These are phyloP conservation scores for Pseudococcus jackbeardsleyi DNA, from an alignment of 2,888 invertebrate genomes.

Conservation along the genomic window DNA sequence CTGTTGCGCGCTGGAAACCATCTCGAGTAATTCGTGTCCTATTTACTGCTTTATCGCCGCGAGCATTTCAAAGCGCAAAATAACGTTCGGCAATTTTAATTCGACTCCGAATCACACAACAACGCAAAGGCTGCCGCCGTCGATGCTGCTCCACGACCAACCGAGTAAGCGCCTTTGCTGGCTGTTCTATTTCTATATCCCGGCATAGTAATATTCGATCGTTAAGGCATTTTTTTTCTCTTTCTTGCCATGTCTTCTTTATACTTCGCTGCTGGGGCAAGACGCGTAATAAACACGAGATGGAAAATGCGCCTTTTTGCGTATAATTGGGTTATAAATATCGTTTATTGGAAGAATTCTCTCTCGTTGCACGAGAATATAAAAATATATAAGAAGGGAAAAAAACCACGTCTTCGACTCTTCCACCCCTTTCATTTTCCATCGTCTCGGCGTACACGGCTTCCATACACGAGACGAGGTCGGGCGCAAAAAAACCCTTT, in stretches of 20 bases:
- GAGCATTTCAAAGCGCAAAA: constrained; percentile 19
- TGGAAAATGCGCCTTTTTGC: constrained; percentile 5
- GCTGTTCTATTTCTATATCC: neutral
- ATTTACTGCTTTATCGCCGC: constrained; percentile 17
- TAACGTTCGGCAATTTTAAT: neutral
- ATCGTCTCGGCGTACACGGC: neutral
- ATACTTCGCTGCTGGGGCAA: neutral
- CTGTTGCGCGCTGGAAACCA: constrained; percentile 12
- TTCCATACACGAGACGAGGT: neutral
- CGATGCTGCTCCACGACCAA: too few species aligned
- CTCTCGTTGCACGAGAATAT: neutral
- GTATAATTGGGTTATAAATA: constrained; percentile 19
- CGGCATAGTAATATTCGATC: neutral
- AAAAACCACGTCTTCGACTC: neutral
- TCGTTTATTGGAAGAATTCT: constrained; percentile 11
- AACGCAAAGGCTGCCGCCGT: neutral
- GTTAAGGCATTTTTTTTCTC: neutral
- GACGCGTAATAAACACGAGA: neutral
- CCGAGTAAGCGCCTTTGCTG: neutral
- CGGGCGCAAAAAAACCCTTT: neutral
- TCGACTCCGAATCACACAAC: neutral
- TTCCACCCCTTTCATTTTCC: neutral
- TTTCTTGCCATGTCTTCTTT: neutral
- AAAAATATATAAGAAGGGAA: neutral
- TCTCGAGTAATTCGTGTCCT: constrained; percentile 22